These are phyloP conservation scores for Musca domestica DNA, from an alignment of 1,140 invertebrate genomes.

Conservation along the genomic window DNA sequence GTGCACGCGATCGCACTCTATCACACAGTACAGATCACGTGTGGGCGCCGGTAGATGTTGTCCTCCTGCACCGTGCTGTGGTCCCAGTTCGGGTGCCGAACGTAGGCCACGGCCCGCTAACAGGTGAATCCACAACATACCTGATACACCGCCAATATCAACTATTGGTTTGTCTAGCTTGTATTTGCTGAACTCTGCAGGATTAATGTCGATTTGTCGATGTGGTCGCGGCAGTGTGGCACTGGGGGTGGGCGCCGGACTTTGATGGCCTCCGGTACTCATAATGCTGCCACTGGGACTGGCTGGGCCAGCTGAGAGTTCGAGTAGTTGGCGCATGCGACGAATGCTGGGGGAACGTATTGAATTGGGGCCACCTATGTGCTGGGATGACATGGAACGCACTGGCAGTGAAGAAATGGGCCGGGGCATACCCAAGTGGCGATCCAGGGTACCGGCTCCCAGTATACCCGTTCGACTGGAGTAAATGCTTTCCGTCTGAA, in stretches of 20 bases:
- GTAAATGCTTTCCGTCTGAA: conserved; percentile 64
- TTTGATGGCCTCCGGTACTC: conserved; percentile 61
- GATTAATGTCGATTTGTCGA: conserved; percentile 82
- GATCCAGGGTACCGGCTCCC: conserved; percentile 57
- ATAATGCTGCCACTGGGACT: conserved; percentile 56
- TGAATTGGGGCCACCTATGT: conserved; percentile 58
- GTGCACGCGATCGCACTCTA: conserved; percentile 95
- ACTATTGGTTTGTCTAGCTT: conserved; percentile 77
- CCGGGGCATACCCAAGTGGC: conserved; percentile 54
- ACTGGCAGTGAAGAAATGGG: conserved; percentile 58
- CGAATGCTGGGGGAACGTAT: conserved; percentile 70
- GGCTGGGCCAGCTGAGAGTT: conserved; percentile 62
- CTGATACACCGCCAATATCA: conserved; percentile 71
- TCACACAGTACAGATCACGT: conserved; percentile 89
- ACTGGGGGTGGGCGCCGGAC: conserved; percentile 69
- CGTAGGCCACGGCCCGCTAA: conserved; percentile 84
- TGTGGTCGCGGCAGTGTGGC: conserved; percentile 70
- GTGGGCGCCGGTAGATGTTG: conserved; percentile 54
- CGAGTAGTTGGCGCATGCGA: conserved; percentile 75
- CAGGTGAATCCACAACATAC: conserved; percentile 87
- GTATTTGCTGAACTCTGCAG: conserved; percentile 90
- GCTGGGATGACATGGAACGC: conserved; percentile 66
- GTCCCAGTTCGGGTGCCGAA: conserved; percentile 64
- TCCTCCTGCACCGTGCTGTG: conserved; percentile 31
- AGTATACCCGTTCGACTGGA: conserved; percentile 57